A percentile compares a stretch with the other conserved stretches of the same genome.
Evolutionary conservation across 2,113 vertebrate genomes (phyloP).

Genomic region (Corythaixoides concolor): DNA sequence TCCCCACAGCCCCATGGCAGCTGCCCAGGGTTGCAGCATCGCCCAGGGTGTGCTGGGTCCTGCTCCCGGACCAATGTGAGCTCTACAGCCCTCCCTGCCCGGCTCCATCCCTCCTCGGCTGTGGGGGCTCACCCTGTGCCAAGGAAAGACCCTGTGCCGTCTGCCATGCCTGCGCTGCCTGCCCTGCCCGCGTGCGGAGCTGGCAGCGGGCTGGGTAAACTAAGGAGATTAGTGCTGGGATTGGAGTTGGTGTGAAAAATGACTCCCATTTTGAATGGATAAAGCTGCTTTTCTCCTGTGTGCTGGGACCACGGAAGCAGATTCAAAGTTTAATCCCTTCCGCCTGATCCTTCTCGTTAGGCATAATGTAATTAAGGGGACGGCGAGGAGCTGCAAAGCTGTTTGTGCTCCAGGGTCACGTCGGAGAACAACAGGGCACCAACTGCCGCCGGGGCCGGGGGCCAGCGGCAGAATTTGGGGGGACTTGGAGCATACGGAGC

Average conservation of each 20-base stretch:
- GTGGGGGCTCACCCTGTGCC: background rate
- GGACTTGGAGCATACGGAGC: fast-evolving
- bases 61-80: background rate
- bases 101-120: background rate
- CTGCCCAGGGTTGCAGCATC: background rate
- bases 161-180: background rate
- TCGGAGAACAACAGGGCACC: background rate
- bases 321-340: slow-evolving; percentile 55
- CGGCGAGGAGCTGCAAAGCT: background rate
- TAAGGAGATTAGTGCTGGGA: background rate
- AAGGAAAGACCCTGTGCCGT: background rate
- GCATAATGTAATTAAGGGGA: slow-evolving; percentile 37
- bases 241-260: background rate
- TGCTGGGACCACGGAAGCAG: background rate
- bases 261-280: background rate
- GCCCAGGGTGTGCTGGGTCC: background rate
- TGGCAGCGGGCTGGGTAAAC: background rate
- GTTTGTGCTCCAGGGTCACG: slow-evolving; percentile 12
- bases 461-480: background rate
- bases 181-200: background rate
- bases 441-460: background rate
- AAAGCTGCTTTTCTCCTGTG: slow-evolving; percentile 23
- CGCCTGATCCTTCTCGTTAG: slow-evolving; percentile 60
- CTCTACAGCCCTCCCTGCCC: background rate
- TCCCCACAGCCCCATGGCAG: background rate